Conservation (phyloP, 1,140 invertebrate genomes). For the Micrasema minimum region DNA sequence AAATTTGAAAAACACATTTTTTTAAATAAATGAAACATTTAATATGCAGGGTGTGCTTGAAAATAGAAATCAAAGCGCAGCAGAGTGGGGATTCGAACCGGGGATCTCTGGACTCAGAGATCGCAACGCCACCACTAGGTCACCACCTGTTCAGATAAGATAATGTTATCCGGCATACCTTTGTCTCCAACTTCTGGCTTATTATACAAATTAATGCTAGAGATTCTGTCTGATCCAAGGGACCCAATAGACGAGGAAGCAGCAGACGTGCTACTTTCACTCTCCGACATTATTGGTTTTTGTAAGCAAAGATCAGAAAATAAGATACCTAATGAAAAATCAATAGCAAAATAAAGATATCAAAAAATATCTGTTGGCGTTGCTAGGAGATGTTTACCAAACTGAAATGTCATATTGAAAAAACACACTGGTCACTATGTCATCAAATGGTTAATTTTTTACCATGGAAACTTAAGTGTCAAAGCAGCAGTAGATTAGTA, state of each 20-base stretch:
- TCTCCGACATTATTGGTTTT: not conserved
- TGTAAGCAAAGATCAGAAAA: not conserved
- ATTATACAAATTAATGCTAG: slow-evolving; percentile 26
- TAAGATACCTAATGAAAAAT: slow-evolving; percentile 5
- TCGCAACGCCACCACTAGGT: too few species aligned
- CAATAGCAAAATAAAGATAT: not conserved
- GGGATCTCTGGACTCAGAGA: too few species aligned
- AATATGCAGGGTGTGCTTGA: too few species aligned
- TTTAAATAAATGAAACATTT: too few species aligned
- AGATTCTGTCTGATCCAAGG: slow-evolving; percentile 15
- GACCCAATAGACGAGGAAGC: not conserved
- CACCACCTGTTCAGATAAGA: too few species aligned
- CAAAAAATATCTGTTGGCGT: slow-evolving; percentile 6
- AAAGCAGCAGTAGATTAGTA: too few species aligned
- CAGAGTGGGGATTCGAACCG: too few species aligned
- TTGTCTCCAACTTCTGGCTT: slow-evolving; percentile 22
- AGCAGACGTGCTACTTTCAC: not conserved
- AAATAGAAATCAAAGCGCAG: too few species aligned
- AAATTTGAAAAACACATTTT: too few species aligned
- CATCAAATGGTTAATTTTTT: slow-evolving; percentile 1
- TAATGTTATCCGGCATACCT: too few species aligned
- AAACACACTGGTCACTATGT: too few species aligned
- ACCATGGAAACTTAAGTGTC: slow-evolving; percentile 12
- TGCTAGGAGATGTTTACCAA: slow-evolving; percentile 3
- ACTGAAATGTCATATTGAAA: too few species aligned